Evolutionary conservation across 2,888 invertebrate genomes (phyloP).

Genomic region (Mylabris sibirica): DNA sequence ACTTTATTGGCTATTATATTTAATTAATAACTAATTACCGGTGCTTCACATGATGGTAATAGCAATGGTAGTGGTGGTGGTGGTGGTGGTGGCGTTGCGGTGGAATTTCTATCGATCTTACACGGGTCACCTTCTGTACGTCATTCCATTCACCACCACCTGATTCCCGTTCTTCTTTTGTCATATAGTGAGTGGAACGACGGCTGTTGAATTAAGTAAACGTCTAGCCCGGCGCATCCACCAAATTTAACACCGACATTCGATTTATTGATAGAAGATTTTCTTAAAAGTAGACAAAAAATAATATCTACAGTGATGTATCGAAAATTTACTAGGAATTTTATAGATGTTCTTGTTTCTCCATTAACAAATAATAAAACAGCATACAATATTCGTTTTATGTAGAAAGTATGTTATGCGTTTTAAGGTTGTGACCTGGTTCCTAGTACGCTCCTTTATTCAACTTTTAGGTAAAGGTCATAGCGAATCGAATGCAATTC

Average conservation of each 20-base stretch:
- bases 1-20: no score
- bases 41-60: background rate
- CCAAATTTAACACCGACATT: background rate
- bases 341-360: background rate
- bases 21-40: no score
- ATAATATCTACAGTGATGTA: no score
- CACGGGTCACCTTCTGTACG: conserved; percentile 51
- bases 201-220: background rate
- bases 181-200: background rate
- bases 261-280: no score
- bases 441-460: background rate
- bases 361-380: background rate
- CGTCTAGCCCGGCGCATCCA: conserved; percentile 1
- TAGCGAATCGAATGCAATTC: conserved; percentile 1
- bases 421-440: conserved; percentile 10
- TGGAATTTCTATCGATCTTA: conserved; percentile 46
- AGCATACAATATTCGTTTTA: background rate
- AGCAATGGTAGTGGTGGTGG: background rate
- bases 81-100: conserved; percentile 43
- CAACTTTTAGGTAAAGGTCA: conserved; percentile 12
- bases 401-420: background rate
- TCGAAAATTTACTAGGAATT: no score
- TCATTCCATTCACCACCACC: conserved; percentile 51
- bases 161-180: conserved; percentile 36
- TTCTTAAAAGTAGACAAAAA: no score